Base-by-base conservation (phyloP, 2,888 invertebrate species). In the Apamea crenata region DNA sequence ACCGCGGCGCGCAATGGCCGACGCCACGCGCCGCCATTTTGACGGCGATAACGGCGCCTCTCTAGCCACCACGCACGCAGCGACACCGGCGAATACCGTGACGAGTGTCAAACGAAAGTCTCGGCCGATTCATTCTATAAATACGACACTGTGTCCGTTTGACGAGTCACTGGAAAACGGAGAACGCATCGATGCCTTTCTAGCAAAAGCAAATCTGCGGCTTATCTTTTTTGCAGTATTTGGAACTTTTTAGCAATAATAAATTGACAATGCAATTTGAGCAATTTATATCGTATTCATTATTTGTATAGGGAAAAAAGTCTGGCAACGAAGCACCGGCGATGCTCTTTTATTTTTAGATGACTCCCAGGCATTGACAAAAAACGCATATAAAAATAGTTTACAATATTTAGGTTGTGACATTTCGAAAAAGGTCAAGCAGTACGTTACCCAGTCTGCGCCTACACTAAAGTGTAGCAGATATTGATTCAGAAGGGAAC, bases 1-100 rank as follows among this genome's bases (percentile, higher is more conserved):
- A 96, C 96, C 96, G 92, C 93, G 85, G 82, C 85, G 88, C 87
- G 89, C 91, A 91, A 91, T 91, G 92, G 91, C 92, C 87, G 93
- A 81, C 84, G 91, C 92, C 91, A 91, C 91, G 92, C 93, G 94
- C 92, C 95, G 96, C 94, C 96, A 96, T 96, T 95, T 96, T 96
- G 95, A 81, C 74, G 85, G 81, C 83, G 88, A 94, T 95, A 96
- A 95, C 95, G 94, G 95, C 93, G 91, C 91, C 91, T 93, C 91
- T 90, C 90, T 86, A 86, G 90, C 87, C 88, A 77, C 78, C 79
- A 68, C 50, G 81, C 88, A 85, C 88, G 72, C 82, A 78, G 74
- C 80, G 84, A 83, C 87, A 87, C 87, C 77, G 74, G 63, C 82
- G 75, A 71, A 63, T 77, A 87, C 87, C 73, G 91, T 89, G 90